A percentile compares a stretch with the other conserved stretches of the same genome.
phyloP scores from a whole-genome alignment of 2,888 invertebrate genomes.

The Synanthedon andrenaeformis region DNA sequence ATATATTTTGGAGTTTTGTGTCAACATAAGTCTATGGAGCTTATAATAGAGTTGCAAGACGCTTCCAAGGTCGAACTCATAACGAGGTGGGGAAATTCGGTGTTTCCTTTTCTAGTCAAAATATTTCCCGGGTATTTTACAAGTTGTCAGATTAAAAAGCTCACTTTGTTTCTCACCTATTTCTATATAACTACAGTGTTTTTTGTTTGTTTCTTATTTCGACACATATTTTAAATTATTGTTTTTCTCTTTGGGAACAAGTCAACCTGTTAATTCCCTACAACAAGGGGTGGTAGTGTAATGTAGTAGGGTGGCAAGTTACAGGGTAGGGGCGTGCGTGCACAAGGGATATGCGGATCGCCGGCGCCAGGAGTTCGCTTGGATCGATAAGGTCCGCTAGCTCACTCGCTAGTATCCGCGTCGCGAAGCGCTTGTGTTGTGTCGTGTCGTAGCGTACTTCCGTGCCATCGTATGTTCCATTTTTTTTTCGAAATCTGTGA shows the following conservation, averaged over 20 bases:
- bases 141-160: too few species aligned
- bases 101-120: slow-evolving; percentile 13
- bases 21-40: slow-evolving; percentile 16
- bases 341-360: slow-evolving; percentile 63
- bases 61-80: slow-evolving; percentile 24
- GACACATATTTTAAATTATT: too few species aligned
- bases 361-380: slow-evolving; percentile 57
- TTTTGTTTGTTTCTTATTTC: too few species aligned
- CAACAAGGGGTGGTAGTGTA: slow-evolving; percentile 26
- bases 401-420: slow-evolving; percentile 41
- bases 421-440: slow-evolving; percentile 41
- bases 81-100: slow-evolving; percentile 13
- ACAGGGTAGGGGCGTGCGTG: slow-evolving; percentile 56
- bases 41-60: slow-evolving; percentile 16
- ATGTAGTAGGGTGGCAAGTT: slow-evolving; percentile 31
- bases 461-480: slow-evolving; percentile 27
- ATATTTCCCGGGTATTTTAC: too few species aligned
- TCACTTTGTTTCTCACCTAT: too few species aligned
- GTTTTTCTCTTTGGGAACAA: too few species aligned
- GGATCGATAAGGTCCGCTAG: slow-evolving; percentile 54
- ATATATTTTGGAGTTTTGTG: slow-evolving; percentile 9
- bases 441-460: slow-evolving; percentile 16
- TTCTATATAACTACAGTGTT: too few species aligned
- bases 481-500: slow-evolving; percentile 16
- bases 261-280: slow-evolving; percentile 15